Base-by-base conservation (phyloP, 1,140 invertebrate genomes). In the Parapsyche elsis region DNA sequence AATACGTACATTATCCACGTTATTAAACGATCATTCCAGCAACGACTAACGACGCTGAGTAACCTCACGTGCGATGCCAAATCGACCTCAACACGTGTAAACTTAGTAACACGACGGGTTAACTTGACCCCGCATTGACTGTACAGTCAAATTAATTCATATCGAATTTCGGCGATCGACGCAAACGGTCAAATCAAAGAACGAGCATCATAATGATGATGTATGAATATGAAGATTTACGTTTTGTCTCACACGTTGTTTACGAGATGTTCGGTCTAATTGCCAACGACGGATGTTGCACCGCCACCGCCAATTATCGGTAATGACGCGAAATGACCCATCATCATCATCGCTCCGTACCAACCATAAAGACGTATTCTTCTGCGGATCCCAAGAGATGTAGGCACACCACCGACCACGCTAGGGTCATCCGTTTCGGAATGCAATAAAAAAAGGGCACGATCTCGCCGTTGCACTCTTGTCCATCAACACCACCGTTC, bases 381-480 rank as follows among this genome's bases (percentile, higher is more conserved):
- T 53, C 49, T 14, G 4, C 12, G 16, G 30, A 1, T 38, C 30
- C 30, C 30, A 38, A 38, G 30, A 38, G 30, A 38, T 7, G 30
- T 38, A 38, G 7, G 10, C 49, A 16, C 49, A 14, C 45, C 45
- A 7, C 16, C 12, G 16, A 10, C 21, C 9, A 38, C 5, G 9
- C 24, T 24, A 67, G 21, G 64, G 64, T 67, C 64, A 26, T 61
- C 59, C 64, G 24, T 67, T 23, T 67, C 21, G 64, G 64, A 67
- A 26, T 67, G 64, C 64, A 26, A 26, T 26, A 19, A 23, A 67
- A 59, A 61, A 61, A 61, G 59, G n/a, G 59, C 21, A 61, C 64
- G 57, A 61, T 61, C 57, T n/a, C 49, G 49, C 16, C 16, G 64
- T 67, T 67, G 64, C 64, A 67, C 49, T 46, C 45, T 53, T 53